Base-by-base conservation (phyloP, 2,888 invertebrate genomes). In the Eupithecia exiguata region DNA sequence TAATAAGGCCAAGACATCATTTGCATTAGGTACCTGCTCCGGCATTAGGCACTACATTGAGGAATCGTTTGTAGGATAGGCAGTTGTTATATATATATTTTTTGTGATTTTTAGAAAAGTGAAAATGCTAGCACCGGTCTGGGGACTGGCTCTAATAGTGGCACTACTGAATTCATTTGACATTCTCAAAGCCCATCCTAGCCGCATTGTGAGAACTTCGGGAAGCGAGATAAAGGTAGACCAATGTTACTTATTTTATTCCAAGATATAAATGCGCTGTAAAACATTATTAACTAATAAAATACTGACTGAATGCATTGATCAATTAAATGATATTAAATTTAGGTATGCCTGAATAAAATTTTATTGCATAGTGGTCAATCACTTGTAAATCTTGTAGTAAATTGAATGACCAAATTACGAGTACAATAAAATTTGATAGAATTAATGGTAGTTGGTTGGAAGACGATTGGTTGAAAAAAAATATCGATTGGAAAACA, bases 161-260 rank as follows among this genome's bases (percentile, higher is more conserved):
- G 40, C 46, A 49, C 38, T 71, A 30, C 43, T 74, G 25, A 71
- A 46, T 46, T 65, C 30, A 4, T 61, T 66, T 35, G 71, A 25
- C 6, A n/a, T 61, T 25, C 30, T 69, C 40, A 25, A 62, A 53
- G 68, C 62, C 30, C 30, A 62, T 2, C 62, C 62, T 7, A 62
- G 4, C 35, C 62, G 35, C 30, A 35, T 4, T 9, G 9, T 62
- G 35, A 35, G 30, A 62, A 6, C 62, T 18, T 62, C 62, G 1
- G 16, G 6, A 30, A 61, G 3, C 9, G 30, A 16, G 18, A 35
- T 18, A 18, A 35, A 68, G 74, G 74, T 74, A 38, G 61, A 25
- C 58, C 5, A 58, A 58, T 25, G 49, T 21, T 53, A 53, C 5
- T 21, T 53, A 53, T 58, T 58, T 58, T 21, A 53, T 53, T 53